Evolutionary conservation across 2,888 invertebrate species (phyloP).

Genomic region (Nomada lathburiana): DNA sequence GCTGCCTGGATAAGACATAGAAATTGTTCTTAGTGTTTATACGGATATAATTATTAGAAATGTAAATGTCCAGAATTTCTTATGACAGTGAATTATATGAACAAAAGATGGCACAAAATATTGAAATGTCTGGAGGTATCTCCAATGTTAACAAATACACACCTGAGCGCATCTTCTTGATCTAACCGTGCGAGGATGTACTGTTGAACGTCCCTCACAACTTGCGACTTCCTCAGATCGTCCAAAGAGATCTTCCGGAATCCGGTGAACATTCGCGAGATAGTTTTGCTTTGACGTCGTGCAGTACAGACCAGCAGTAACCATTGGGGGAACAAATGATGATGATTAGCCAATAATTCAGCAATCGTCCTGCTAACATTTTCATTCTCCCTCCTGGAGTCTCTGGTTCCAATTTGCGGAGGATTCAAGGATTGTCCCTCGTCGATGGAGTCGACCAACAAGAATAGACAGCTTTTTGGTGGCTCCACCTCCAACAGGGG

Average conservation of each 20-base stretch:
- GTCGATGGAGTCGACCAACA: slow-evolving; percentile 97
- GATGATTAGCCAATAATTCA: slow-evolving; percentile 94
- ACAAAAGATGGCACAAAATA: too few relatives aligned
- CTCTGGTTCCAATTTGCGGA: slow-evolving; percentile 83
- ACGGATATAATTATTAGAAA: background rate
- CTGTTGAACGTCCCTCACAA: slow-evolving; percentile 97
- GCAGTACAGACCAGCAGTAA: slow-evolving; percentile 95
- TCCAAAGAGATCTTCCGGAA: slow-evolving; percentile 97
- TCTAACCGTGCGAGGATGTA: slow-evolving; percentile 96
- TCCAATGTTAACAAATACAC: background rate
- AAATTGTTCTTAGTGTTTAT: background rate
- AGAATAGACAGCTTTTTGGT: slow-evolving; percentile 93
- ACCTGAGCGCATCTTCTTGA: slow-evolving; percentile 91
- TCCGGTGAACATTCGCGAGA: slow-evolving; percentile 91
- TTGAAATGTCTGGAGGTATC: too few relatives aligned
- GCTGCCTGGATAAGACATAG: slow-evolving; percentile 86
- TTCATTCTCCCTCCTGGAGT: slow-evolving; percentile 83
- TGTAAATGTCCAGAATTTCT: too few relatives aligned
- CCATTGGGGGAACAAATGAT: slow-evolving; percentile 97
- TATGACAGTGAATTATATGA: too few relatives aligned
- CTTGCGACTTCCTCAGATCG: slow-evolving; percentile 94
- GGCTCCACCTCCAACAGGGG: slow-evolving; percentile 94
- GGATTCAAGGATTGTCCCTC: slow-evolving; percentile 86
- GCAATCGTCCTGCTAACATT: slow-evolving; percentile 89
- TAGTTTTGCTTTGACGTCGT: slow-evolving; percentile 92